phyloP scores from a whole-genome alignment of 2,888 invertebrate species.

The Drosophila bunnanda region DNA sequence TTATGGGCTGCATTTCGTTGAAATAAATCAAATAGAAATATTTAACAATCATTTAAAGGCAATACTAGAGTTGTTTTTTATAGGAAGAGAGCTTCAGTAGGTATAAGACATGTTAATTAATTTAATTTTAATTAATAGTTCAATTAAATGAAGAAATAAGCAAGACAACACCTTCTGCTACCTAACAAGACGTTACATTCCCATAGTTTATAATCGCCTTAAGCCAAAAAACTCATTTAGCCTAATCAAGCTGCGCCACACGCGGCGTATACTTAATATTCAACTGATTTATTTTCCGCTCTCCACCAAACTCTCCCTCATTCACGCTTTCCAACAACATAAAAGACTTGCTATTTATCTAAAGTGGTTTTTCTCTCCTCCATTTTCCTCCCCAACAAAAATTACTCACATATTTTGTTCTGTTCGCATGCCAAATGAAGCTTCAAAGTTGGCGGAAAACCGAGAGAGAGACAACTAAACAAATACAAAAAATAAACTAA shows the following conservation, averaged over 20 bases:
- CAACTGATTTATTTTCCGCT: constrained; percentile 1
- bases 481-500: constrained; percentile 43
- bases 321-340: constrained; percentile 1
- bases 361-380: constrained; percentile 18
- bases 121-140: background rate
- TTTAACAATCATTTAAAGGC: background rate
- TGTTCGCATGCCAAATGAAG: constrained; percentile 59
- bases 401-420: constrained; percentile 22
- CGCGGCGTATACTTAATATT: constrained; percentile 32
- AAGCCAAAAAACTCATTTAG: constrained; percentile 17
- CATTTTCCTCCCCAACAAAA: background rate
- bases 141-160: background rate
- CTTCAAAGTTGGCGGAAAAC: constrained; percentile 12
- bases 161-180: background rate
- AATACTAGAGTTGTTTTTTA: background rate
- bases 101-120: background rate
- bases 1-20: background rate
- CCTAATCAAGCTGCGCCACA: constrained; percentile 8
- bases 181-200: too few relatives aligned
- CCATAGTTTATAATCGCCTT: background rate
- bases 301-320: background rate
- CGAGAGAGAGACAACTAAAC: constrained; percentile 36
- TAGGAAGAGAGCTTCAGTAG: background rate
- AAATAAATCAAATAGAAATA: constrained; percentile 14
- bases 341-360: constrained; percentile 26